These are phyloP conservation scores for Anthopleura sola DNA, from an alignment of 64 coral and sea anemone genomes.

Conservation along the genomic window DNA sequence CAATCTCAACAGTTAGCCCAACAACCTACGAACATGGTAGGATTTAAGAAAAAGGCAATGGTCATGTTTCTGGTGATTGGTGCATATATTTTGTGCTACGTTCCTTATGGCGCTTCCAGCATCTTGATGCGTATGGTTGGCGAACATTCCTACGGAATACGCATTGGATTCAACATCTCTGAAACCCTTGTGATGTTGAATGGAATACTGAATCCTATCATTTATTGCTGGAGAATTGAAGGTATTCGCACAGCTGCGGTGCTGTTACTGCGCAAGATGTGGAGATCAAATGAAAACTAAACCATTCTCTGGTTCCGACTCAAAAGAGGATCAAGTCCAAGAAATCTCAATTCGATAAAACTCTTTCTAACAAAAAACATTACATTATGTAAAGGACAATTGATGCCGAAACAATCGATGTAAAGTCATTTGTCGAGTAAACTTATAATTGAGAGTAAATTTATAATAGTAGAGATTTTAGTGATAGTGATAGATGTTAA, in stretches of 20 bases:
- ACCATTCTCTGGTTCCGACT: too few species aligned
- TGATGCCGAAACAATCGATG: too few species aligned
- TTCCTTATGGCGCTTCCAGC: neutral
- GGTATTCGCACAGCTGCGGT: neutral
- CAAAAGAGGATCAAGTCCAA: too few species aligned
- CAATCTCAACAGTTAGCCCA: neutral
- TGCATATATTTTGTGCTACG: neutral
- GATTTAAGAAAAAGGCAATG: neutral
- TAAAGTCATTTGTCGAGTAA: too few species aligned
- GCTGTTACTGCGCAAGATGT: neutral
- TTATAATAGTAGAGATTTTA: too few species aligned
- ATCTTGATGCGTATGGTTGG: neutral
- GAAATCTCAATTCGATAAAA: too few species aligned
- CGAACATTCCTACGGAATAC: neutral
- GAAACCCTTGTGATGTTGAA: neutral
- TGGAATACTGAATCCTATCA: neutral
- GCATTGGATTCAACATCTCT: neutral
- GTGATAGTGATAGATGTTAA: too few species aligned
- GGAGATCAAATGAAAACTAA: neutral
- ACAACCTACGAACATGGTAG: neutral
- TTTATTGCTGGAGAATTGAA: slow-evolving; percentile 13
- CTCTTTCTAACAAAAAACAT: too few species aligned
- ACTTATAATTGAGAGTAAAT: too few species aligned
- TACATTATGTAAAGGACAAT: too few species aligned
- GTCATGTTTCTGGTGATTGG: neutral